A percentile compares a stretch with the other conserved stretches of the same genome.
Conservation (phyloP, 2,797 vertebrate genomes). For the Karalla daura region DNA sequence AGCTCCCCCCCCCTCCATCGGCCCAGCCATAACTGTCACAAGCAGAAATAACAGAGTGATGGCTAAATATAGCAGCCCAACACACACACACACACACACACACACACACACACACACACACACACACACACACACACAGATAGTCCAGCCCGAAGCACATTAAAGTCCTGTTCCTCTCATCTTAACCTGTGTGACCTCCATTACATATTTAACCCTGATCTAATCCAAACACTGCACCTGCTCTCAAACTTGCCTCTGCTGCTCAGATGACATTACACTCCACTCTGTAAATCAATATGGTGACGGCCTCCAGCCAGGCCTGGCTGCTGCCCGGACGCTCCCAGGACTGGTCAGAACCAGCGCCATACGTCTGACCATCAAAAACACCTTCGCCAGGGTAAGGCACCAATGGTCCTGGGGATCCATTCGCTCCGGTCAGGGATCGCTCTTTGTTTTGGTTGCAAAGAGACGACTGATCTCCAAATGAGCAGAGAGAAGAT, state of each 20-base stretch:
- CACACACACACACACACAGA: constrained; percentile 7
- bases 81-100: constrained; percentile 8
- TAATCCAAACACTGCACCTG: constrained; percentile 13
- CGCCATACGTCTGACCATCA: not conserved
- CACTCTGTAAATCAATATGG: constrained; percentile 15
- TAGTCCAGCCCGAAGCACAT: constrained; percentile 2
- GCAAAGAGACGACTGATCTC: constrained; percentile 11
- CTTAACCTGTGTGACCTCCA: constrained; percentile 22
- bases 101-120: constrained; percentile 10
- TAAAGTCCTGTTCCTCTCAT: constrained; percentile 43
- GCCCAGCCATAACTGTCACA: constrained; percentile 60
- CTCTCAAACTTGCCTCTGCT: not conserved
- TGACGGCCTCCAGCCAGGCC: constrained; percentile 9
- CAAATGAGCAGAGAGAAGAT: constrained; percentile 7
- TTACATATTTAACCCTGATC: constrained; percentile 27
- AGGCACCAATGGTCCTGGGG: not conserved
- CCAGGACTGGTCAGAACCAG: constrained; percentile 1
- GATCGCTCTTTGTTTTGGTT: not conserved
- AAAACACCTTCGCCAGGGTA: not conserved
- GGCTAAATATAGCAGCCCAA: constrained; percentile 71
- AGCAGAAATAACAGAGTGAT: constrained; percentile 74
- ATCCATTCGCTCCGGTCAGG: too few relatives aligned
- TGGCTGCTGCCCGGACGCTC: constrained; percentile 1
- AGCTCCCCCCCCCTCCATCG: constrained; percentile 21
- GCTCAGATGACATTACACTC: constrained; percentile 7